Conservation (phyloP, 1,140 invertebrate genomes). For the Orius insidiosus region DNA sequence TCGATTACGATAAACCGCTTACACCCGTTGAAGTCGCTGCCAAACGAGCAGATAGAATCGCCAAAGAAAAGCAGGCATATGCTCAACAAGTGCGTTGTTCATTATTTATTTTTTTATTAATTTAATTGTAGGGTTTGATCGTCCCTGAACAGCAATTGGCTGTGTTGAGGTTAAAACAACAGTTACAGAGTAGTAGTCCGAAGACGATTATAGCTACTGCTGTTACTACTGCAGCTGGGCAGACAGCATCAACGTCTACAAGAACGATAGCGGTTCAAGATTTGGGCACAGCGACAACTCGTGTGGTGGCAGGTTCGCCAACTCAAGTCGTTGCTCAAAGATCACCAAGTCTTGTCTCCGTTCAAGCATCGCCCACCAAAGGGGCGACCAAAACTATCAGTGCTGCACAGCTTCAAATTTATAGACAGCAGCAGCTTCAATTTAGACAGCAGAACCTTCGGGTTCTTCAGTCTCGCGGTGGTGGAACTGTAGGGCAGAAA, state of each 20-base stretch:
- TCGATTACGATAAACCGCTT: conserved; percentile 71
- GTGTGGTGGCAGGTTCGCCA: conserved; percentile 15
- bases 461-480: conserved; percentile 20
- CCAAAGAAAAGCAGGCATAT: conserved; percentile 47
- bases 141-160: conserved; percentile 19
- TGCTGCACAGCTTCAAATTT: conserved; percentile 33
- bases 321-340: neutral
- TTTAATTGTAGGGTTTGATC: neutral
- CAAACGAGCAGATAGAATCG: conserved; percentile 64
- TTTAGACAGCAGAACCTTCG: conserved; percentile 25
- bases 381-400: conserved; percentile 30
- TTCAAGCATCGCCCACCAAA: neutral
- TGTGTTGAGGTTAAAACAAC: conserved; percentile 22
- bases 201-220: conserved; percentile 22
- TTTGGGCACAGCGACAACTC: neutral
- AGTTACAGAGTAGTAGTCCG: conserved; percentile 21
- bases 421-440: conserved; percentile 29
- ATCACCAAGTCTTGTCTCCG: neutral
- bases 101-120: neutral
- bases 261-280: conserved; percentile 19
- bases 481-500: conserved; percentile 17
- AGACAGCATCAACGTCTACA: conserved; percentile 22
- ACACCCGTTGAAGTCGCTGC: conserved; percentile 69
- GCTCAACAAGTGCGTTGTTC: conserved; percentile 5
- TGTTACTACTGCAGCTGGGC: conserved; percentile 23